Evolutionary conservation across 1,140 invertebrate genomes (phyloP), one percentile per base, ranked within the genome.

Genomic region (Leptinotarsa texana): DNA sequence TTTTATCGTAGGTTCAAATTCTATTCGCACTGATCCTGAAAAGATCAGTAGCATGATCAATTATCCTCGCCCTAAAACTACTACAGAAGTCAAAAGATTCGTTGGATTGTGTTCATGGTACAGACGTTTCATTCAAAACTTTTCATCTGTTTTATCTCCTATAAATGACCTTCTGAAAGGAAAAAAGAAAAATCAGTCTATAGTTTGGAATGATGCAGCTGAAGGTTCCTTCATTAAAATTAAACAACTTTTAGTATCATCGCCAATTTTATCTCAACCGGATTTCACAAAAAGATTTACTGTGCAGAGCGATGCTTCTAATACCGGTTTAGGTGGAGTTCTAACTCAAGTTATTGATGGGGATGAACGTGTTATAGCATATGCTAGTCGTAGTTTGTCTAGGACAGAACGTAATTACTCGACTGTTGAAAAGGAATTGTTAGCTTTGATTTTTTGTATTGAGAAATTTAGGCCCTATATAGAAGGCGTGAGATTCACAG

Each of bases 351-450:
- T 67, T 47, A 17, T 63, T 22, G 79, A 84, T 48, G 68, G 68
- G 13, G 67, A 74, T 57, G 84, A 69, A 42, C 68, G 42, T 69
- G 24, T 47, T 8, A 69, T 69, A 17, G 68, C 68, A 17, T 72
- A 86, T 79, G 82, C 82, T 13, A 86, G 86, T 74, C 51, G 86
- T 17, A 73, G 75, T 13, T 72, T 89, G 11, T 76, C 63, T 33
- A 68, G 70, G 13, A 61, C 78, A 13, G 87, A 89, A 80, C 77
- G 68, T 69, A 86, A 87, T 42, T 89, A 87, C 73, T 78, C 77
- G 0, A 80, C 80, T 4, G 86, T 84, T 1, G 87, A 90, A 79
- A 79, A 81, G 72, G 88, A 89, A 83, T 85, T 83, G 61, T 75
- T 89, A 27, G 86, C 85, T 0, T 79, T 88, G 11, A 66, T 89